Base-by-base conservation (phyloP, 1,140 invertebrate genomes). In the Psix sp. region DNA sequence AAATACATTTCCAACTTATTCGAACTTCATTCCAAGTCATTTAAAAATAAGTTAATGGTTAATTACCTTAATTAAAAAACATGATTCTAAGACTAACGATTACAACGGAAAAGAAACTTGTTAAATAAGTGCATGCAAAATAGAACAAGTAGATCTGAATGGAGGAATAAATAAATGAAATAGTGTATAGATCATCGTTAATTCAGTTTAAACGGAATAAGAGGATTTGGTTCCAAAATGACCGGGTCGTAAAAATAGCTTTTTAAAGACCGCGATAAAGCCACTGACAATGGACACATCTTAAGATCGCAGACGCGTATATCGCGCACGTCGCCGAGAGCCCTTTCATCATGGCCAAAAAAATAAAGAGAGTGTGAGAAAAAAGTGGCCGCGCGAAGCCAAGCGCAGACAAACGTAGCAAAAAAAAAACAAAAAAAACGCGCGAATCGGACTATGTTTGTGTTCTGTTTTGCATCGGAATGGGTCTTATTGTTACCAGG, bases 401-500 rank as follows among this genome's bases (percentile, higher is more conserved):
- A 29, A n/a, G n/a, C n/a, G n/a, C n/a, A n/a, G n/a, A n/a, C n/a
- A n/a, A n/a, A n/a, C n/a, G n/a, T n/a, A n/a, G n/a, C n/a, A n/a
- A n/a, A 63, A 45, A 6, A 31, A 43, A 6, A 35, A 36, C 40
- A 13, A 51, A 63, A 26, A 63, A 60, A 56, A 15, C 3, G 11
- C n/a, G 26, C n/a, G 31, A 56, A 33, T 72, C 57, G 40, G 56
- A 57, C 14, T 29, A 31, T 18, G 31, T 59, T 26, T 46, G 43
- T 24, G 45, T 38, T 56, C 75, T 77, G 51, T 52, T 82, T 82
- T 79, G 76, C 80, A 82, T 82, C 71, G 76, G 67, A 82, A 83
- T 80, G 73, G 76, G 73, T 66, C 76, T 83, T 80, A 82, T 82
- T 82, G 80, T 83, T 82, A 67, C 62, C 73, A 71, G 72, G 63